Conservation (phyloP, 2,888 invertebrate species). For the Mayetiola destructor region DNA sequence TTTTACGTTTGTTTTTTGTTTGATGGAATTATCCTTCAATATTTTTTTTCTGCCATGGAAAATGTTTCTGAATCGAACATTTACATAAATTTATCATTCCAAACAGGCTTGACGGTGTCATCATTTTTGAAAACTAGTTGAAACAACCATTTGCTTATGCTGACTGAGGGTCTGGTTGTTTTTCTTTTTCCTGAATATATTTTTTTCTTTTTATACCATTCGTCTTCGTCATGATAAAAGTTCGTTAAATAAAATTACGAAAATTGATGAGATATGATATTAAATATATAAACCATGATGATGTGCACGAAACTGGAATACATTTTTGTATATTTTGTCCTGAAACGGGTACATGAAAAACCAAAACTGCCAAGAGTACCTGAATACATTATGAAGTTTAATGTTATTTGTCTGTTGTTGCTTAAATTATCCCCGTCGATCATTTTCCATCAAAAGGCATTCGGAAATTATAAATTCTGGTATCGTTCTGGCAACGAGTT, state of each 20-base stretch:
- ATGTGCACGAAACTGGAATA: constrained; percentile 9
- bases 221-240: not conserved
- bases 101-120: constrained; percentile 6
- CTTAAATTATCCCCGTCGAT: too few species aligned
- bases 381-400: not conserved
- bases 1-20: too few species aligned
- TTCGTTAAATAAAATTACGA: not conserved
- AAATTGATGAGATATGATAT: constrained; percentile 3
- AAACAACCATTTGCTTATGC: too few species aligned
- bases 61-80: not conserved
- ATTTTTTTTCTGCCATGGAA: too few species aligned
- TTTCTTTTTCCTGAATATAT: not conserved
- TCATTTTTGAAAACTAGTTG: too few species aligned
- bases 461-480: not conserved
- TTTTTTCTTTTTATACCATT: not conserved
- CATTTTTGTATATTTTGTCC: not conserved
- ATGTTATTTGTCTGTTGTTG: not conserved
- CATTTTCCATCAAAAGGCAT: not conserved
- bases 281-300: too few species aligned
- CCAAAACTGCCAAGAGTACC: too few species aligned
- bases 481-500: not conserved
- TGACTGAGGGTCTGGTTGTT: not conserved
- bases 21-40: too few species aligned
- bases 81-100: constrained; percentile 1
- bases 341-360: not conserved